Percentiles rank a stretch among this genome's conserved stretches.
Conservation (phyloP, 2,888 invertebrate species). For the Rosalia funebris region DNA sequence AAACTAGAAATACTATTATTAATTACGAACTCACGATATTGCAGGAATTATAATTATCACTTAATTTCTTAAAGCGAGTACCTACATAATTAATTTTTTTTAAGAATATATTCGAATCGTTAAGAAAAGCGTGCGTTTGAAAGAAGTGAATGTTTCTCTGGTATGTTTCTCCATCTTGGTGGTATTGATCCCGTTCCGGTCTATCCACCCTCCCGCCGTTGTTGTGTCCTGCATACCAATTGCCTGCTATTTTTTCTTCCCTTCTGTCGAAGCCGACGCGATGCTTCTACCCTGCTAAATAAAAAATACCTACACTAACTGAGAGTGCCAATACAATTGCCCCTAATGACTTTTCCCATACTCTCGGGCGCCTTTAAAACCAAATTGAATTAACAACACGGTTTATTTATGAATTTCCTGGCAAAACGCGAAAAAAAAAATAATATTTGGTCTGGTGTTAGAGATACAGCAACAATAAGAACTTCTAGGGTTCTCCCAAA, state of each 20-base stretch:
- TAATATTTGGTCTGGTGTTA: too few species aligned
- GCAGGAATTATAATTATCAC: too few species aligned
- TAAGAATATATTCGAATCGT: not conserved
- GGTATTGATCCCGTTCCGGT: conserved; percentile 66
- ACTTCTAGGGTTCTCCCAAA: too few species aligned
- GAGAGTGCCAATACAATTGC: conserved; percentile 60
- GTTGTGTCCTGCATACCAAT: conserved; percentile 73
- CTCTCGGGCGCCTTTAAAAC: conserved; percentile 8
- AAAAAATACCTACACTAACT: conserved; percentile 61
- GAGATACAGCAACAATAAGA: too few species aligned
- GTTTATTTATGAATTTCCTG: conserved; percentile 2
- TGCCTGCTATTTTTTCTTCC: conserved; percentile 68
- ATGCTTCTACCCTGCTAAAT: conserved; percentile 51
- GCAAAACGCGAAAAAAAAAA: too few species aligned
- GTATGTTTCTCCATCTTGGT: conserved; percentile 63
- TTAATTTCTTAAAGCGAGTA: too few species aligned
- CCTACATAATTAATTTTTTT: not conserved
- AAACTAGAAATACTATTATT: too few species aligned
- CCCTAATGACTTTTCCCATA: conserved; percentile 56
- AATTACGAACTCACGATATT: too few species aligned
- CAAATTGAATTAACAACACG: conserved; percentile 14
- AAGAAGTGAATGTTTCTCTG: conserved; percentile 60
- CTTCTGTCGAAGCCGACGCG: conserved; percentile 53
- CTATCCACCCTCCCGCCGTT: conserved; percentile 62
- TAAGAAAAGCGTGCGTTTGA: conserved; percentile 24